A percentile compares a stretch with the other conserved stretches of the same genome.
Conservation (phyloP, 2,888 invertebrate genomes). For the Epistrophe grossulariae region DNA sequence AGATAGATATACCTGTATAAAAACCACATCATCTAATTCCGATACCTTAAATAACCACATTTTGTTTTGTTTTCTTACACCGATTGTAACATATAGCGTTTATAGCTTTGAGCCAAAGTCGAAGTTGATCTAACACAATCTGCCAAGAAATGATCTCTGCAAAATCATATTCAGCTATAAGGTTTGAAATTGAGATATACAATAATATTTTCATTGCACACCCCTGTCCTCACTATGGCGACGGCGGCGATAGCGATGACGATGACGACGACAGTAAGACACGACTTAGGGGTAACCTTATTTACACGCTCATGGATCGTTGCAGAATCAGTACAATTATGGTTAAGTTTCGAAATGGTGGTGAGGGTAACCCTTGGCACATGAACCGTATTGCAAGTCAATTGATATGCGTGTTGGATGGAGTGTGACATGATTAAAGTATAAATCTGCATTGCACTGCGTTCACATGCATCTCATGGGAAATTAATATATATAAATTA, state of each 20-base stretch:
- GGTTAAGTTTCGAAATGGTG: conserved; percentile 44
- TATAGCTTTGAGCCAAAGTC: conserved; percentile 66
- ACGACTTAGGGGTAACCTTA: conserved; percentile 51
- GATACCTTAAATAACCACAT: conserved; percentile 37
- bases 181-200: conserved; percentile 51
- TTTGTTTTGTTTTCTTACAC: conserved; percentile 41
- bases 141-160: conserved; percentile 30
- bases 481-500: conserved; percentile 57
- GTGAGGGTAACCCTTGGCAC: conserved; percentile 71
- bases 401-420: conserved; percentile 63
- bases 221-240: not conserved
- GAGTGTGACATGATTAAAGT: conserved; percentile 64
- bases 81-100: conserved; percentile 52
- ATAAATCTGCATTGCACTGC: conserved; percentile 5
- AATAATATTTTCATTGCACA: conserved; percentile 26
- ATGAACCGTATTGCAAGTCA: conserved; percentile 62
- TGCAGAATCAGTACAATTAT: conserved; percentile 56
- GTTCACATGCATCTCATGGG: conserved; percentile 24
- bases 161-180: conserved; percentile 41
- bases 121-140: conserved; percentile 51
- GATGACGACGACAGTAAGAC: not conserved
- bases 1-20: not conserved
- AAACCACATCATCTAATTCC: conserved; percentile 32
- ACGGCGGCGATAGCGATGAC: too few species aligned
- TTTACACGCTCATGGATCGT: conserved; percentile 54